Evolutionary conservation across 1,140 invertebrate species (phyloP), one percentile per base, ranked within the genome.

Genomic region (Zaprionus vittiger): DNA sequence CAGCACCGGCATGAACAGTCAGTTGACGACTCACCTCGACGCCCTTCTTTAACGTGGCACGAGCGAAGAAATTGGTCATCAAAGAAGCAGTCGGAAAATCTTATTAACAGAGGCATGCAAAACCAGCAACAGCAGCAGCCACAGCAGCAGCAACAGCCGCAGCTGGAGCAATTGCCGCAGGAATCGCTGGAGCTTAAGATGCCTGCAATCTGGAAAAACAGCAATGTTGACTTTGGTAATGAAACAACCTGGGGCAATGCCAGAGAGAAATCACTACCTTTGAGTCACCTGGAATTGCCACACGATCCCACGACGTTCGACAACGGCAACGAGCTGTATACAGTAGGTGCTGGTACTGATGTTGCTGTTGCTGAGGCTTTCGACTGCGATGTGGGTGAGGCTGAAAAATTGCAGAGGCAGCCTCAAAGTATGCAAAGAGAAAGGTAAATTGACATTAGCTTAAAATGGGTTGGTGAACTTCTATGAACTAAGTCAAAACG

Each of bases 141-240:
- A 49, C 60, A 38, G 37, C 37, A 77, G 54, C 44, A 20, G 52
- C 41, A 73, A 49, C 60, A 38, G 37, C 4, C 7, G 37, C 4
- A 38, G 14, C 37, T 14, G 37, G 62, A 69, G 67, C 63, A 75
- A 17, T 55, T 24, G 14, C 44, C 67, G 26, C 82, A 85, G 80
- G 76, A 80, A 49, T 64, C 69, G 71, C 54, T 59, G 47, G 56
- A 73, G 55, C 68, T 72, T 71, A 78, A 73, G 70, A 55, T 73
- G 62, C 15, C 70, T 28, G 64, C 38, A 52, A 22, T 41, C 52
- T 55, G 38, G 47, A 34, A 34, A 37, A 69, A 61, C 60, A 69
- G 55, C 62, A 70, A 41, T 90, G 85, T 85, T 85, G 86, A 90
- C 85, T 82, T 80, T 90, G 77, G 77, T 90, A 90, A 90, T 90